Conservation (phyloP, 2,113 vertebrate species). For the Petrocephalus zakoni region DNA sequence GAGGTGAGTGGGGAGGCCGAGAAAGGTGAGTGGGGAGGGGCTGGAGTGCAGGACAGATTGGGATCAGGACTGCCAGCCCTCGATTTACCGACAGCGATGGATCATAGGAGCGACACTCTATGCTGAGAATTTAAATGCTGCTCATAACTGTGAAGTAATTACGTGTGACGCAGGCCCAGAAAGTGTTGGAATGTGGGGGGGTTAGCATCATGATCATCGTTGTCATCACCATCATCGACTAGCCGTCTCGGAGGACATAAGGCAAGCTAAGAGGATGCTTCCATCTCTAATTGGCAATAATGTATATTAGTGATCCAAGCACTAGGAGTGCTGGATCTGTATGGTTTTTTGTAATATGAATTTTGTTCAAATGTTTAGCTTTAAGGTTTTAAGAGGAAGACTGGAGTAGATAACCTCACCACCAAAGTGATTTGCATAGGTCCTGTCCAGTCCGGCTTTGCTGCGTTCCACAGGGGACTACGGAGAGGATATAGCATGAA, state of each 20-base stretch:
- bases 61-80: neutral
- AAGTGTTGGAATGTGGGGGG: neutral
- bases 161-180: neutral
- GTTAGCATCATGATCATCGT: neutral
- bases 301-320: neutral
- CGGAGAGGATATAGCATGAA: neutral
- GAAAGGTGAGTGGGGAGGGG: neutral
- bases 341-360: neutral
- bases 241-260: neutral
- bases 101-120: neutral
- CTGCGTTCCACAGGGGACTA: neutral
- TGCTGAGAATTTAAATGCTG: conserved; percentile 10
- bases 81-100: neutral
- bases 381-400: neutral
- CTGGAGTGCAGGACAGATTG: neutral
- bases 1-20: no score
- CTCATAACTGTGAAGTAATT: neutral
- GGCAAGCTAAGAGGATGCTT: neutral
- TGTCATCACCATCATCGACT: neutral
- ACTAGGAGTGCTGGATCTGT: neutral
- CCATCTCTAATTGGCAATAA: neutral
- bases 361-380: neutral
- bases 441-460: no score
- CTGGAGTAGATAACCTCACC: neutral
- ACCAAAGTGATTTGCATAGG: neutral